Evolutionary conservation across 2,888 invertebrate species (phyloP), one percentile per base, ranked within the genome.

Genomic region (Cantharis nigra): DNA sequence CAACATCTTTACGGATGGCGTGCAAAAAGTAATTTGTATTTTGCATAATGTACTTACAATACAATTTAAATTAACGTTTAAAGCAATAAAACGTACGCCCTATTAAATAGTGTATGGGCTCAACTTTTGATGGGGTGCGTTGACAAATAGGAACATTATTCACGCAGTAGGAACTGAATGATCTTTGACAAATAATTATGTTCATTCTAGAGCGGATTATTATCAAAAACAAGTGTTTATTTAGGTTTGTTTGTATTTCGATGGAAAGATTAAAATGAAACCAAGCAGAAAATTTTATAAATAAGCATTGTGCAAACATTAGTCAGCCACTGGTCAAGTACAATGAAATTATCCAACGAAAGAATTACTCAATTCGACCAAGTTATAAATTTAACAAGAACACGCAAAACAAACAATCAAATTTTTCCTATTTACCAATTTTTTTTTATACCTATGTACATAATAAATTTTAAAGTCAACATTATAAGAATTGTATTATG

Each of bases 251-350:
- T 87, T 87, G 85, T 82, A 80, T 83, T 83, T 82, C 83, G 85
- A 86, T 85, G 85, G 86, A 87, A 87, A 88, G 88, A 88, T 88
- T 88, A 88, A 88, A 88, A 87, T 86, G 86, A 87, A 87, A 85
- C 87, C 86, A 86, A 87, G 87, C 88, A 86, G 86, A 87, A 87
- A 85, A 86, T 85, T 85, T 85, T 83, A 85, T 86, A 87, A 87
- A 87, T 83, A 82, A 83, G 82, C 81, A 80, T 80, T 80, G 82
- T 76, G 80, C 79, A 83, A 83, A 83, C 83, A 83, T 82, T 82
- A 83, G 82, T 83, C 84, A 83, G 83, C 84, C 84, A 84, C 79
- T 84, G 85, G 83, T 75, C 84, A 82, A 79, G 80, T 81, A 86
- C 86, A 86, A 86, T 86, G 82, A 83, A 84, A 84, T 85, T 85